A percentile compares a stretch with the other conserved stretches of the same genome.
Evolutionary conservation across 1,140 invertebrate species (phyloP).

Genomic region (Listronotus oregonensis): DNA sequence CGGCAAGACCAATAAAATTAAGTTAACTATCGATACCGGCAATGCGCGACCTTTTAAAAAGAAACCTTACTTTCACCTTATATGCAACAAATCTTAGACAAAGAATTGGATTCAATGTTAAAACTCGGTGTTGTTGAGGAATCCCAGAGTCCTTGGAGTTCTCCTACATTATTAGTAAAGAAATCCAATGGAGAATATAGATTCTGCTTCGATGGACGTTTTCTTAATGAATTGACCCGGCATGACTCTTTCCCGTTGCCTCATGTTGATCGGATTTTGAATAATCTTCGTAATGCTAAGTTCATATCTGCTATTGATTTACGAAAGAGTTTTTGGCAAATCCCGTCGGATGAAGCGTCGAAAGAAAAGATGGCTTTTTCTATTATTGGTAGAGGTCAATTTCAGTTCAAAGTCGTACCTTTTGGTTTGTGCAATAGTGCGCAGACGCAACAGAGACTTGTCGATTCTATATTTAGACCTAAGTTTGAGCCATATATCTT

Average conservation of each 20-base stretch:
- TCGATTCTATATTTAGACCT: slow-evolving; percentile 52
- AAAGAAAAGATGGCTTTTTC: slow-evolving; percentile 54
- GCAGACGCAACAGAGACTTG: slow-evolving; percentile 53
- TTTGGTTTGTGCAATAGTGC: slow-evolving; percentile 53
- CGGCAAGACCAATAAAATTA: slow-evolving; percentile 1
- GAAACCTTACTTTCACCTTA: slow-evolving; percentile 34
- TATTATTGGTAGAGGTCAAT: slow-evolving; percentile 50
- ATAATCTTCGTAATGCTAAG: slow-evolving; percentile 43
- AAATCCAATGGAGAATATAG: slow-evolving; percentile 39
- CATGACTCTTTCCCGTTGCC: slow-evolving; percentile 49
- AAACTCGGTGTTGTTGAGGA: slow-evolving; percentile 25
- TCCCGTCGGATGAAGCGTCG: slow-evolving; percentile 41
- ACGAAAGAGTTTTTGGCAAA: slow-evolving; percentile 51
- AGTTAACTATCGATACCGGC: slow-evolving; percentile 33
- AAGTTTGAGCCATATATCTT: slow-evolving; percentile 46
- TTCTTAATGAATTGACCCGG: slow-evolving; percentile 52
- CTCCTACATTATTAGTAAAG: slow-evolving; percentile 36
- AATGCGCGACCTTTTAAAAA: slow-evolving; percentile 23
- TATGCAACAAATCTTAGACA: slow-evolving; percentile 32
- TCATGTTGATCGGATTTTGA: slow-evolving; percentile 44
- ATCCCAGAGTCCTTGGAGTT: slow-evolving; percentile 31
- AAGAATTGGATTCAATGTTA: slow-evolving; percentile 39
- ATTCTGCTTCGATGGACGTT: slow-evolving; percentile 53
- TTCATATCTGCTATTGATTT: slow-evolving; percentile 52
- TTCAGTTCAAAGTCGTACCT: slow-evolving; percentile 52